A percentile compares a stretch with the other conserved stretches of the same genome.
Evolutionary conservation across 1,140 invertebrate genomes (phyloP).

Genomic region (Drosophila lacteicornis): DNA sequence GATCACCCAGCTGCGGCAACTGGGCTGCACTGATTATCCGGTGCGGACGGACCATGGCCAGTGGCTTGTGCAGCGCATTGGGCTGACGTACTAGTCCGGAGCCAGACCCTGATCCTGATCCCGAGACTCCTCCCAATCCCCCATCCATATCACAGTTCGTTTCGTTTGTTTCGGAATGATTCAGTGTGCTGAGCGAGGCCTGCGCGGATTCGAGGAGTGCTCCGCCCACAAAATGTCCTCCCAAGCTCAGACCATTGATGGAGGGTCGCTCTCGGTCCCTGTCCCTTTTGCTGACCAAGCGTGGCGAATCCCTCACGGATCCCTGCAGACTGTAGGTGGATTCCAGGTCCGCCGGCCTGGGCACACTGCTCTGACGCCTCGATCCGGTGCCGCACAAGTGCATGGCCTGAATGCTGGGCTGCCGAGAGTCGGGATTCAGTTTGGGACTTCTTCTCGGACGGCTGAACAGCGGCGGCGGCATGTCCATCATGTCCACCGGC

Average conservation of each 20-base stretch:
- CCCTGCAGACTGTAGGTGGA: constrained; percentile 84
- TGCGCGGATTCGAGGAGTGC: constrained; percentile 64
- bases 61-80: constrained; percentile 77
- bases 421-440: constrained; percentile 89
- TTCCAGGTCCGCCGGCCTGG: constrained; percentile 81
- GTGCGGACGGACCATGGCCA: constrained; percentile 83
- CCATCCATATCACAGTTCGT: constrained; percentile 84
- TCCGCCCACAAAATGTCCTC: constrained; percentile 48
- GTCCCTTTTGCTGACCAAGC: constrained; percentile 62
- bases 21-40: constrained; percentile 76
- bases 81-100: constrained; percentile 68
- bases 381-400: constrained; percentile 80
- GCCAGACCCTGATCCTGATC: constrained; percentile 31
- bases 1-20: constrained; percentile 36
- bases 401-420: constrained; percentile 87
- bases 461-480: constrained; percentile 90
- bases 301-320: constrained; percentile 78
- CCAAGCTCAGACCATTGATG: constrained; percentile 63
- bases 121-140: constrained; percentile 43
- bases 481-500: constrained; percentile 92
- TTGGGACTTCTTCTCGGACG: constrained; percentile 91
- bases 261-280: constrained; percentile 68
- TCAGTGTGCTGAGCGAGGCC: constrained; percentile 81
- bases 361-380: constrained; percentile 85
- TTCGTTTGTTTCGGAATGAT: constrained; percentile 84